These are phyloP conservation scores for Pomacea canaliculata DNA, from an alignment of 2,888 invertebrate genomes.

Conservation along the genomic window DNA sequence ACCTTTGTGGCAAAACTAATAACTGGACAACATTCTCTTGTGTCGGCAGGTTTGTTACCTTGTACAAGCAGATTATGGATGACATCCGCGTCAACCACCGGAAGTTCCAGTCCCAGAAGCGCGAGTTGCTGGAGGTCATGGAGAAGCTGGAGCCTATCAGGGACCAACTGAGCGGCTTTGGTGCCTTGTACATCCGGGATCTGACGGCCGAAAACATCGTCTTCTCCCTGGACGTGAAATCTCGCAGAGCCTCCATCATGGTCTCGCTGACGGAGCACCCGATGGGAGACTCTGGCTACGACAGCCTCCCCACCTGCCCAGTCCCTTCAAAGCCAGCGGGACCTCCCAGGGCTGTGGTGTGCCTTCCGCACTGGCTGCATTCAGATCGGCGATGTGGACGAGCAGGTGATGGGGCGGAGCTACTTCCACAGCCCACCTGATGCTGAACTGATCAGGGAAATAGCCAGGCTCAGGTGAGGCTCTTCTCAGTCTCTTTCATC, in stretches of 20 bases:
- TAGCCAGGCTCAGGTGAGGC: conserved; percentile 51
- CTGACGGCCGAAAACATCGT: conserved; percentile 32
- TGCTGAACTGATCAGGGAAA: conserved; percentile 42
- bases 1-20: too few relatives aligned
- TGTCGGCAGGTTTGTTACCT: conserved; percentile 44
- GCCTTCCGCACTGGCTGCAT: conserved; percentile 39
- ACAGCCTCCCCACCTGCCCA: conserved; percentile 1
- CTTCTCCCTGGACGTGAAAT: conserved; percentile 24
- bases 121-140: conserved; percentile 43
- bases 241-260: conserved; percentile 29
- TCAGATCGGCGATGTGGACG: conserved; percentile 30
- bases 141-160: conserved; percentile 40
- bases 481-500: background rate
- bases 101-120: conserved; percentile 35
- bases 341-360: conserved; percentile 41
- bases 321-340: background rate
- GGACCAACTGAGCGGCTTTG: conserved; percentile 36
- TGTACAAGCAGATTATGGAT: conserved; percentile 46
- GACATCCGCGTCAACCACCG: conserved; percentile 37
- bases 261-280: conserved; percentile 37
- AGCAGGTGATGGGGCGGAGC: conserved; percentile 41
- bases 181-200: conserved; percentile 31
- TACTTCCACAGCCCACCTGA: conserved; percentile 47
- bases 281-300: background rate
- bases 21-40: too few relatives aligned